phyloP scores from a whole-genome alignment of 2,797 vertebrate species.

The Dromococcyx pavoninus region DNA sequence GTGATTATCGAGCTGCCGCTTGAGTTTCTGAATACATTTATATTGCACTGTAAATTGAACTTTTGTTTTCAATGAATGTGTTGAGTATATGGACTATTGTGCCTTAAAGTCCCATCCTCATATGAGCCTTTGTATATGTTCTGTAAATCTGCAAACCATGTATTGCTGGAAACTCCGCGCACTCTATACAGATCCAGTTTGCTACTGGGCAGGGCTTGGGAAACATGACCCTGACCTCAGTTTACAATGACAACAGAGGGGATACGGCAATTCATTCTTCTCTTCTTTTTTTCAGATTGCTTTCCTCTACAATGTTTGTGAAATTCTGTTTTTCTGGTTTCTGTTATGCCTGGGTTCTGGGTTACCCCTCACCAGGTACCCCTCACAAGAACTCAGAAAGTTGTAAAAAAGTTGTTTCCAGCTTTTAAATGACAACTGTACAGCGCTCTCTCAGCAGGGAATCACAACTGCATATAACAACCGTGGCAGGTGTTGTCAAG shows the following conservation, averaged over 20 bases:
- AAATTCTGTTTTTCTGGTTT: slow-evolving; percentile 5
- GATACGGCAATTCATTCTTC: not conserved
- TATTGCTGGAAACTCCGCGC: not conserved
- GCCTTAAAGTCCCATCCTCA: slow-evolving; percentile 66
- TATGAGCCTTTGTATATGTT: slow-evolving; percentile 31
- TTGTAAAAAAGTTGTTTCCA: slow-evolving; percentile 29
- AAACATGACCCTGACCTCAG: not conserved
- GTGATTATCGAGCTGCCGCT: not conserved
- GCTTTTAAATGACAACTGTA: not conserved
- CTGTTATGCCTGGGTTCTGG: not conserved
- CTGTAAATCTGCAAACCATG: slow-evolving; percentile 3
- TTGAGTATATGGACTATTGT: slow-evolving; percentile 59
- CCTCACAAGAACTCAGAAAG: not conserved
- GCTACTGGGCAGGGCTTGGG: slow-evolving; percentile 12
- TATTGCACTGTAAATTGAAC: slow-evolving; percentile 60
- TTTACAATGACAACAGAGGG: not conserved
- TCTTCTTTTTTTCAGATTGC: not conserved
- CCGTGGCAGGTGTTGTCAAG: slow-evolving; percentile 68
- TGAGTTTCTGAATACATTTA: slow-evolving; percentile 3
- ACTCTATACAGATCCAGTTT: not conserved
- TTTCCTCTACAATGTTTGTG: not conserved
- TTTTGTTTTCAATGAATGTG: slow-evolving; percentile 52
- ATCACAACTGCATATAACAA: slow-evolving; percentile 30
- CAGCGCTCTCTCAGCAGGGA: not conserved
- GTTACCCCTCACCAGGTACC: not conserved